Evolutionary conservation across 92 coral and sea anemone genomes (phyloP).

Genomic region (Umimayanthus chanpuru): DNA sequence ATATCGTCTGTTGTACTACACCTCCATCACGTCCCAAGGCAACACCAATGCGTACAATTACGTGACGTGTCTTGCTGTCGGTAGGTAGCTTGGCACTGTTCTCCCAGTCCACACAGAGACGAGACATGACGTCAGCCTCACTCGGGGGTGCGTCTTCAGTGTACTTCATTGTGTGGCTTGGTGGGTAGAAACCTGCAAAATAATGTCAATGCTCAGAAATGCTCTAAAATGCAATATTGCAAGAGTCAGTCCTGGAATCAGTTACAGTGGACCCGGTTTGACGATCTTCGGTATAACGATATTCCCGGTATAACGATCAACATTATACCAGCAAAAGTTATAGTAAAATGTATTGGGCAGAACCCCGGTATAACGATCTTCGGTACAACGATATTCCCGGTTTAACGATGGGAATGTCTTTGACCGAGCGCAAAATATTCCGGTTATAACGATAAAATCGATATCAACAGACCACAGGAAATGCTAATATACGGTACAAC

Average conservation of each 20-base stretch:
- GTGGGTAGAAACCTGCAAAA: constrained; percentile 80
- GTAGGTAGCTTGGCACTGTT: constrained; percentile 79
- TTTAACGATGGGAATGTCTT: no score
- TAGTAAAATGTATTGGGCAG: no score
- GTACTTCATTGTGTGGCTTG: constrained; percentile 77
- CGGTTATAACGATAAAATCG: no score
- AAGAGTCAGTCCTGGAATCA: not conserved
- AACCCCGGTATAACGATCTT: no score
- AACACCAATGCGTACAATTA: constrained; percentile 78
- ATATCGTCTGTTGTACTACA: constrained; percentile 73
- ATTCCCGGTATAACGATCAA: no score
- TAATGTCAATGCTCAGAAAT: not conserved
- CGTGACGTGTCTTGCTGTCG: constrained; percentile 70
- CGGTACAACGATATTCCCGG: no score
- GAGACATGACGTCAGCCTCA: constrained; percentile 59
- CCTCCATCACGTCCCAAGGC: constrained; percentile 93
- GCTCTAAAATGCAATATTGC: not conserved
- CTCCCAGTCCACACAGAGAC: constrained; percentile 91
- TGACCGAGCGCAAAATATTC: no score
- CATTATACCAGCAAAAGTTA: no score
- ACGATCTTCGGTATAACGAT: no score
- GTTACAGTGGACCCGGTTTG: no score
- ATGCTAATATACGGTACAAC: no score
- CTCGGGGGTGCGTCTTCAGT: constrained; percentile 84
- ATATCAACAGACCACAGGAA: no score